Percentiles rank a stretch among this genome's conserved stretches.
Evolutionary conservation across 2,113 vertebrate species (phyloP).

Genomic region (Callithrix jacchus): DNA sequence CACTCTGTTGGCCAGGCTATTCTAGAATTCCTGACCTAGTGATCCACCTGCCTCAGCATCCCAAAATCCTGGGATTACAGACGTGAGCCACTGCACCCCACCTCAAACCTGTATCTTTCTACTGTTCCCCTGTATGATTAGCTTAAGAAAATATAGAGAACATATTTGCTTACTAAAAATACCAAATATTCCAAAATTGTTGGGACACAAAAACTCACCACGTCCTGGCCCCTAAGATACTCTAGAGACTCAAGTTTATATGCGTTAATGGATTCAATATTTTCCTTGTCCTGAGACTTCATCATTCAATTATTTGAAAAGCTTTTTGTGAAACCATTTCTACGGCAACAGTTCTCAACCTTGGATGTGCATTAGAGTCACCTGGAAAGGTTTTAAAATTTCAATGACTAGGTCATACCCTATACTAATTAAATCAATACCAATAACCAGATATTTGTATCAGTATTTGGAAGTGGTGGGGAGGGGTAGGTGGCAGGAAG

Average conservation of each 20-base stretch:
- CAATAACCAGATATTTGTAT: not conserved
- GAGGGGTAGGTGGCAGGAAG: no score
- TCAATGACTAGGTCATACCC: not conserved
- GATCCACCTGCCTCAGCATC: no score
- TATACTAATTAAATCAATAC: conserved; percentile 3
- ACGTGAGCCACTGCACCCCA: no score
- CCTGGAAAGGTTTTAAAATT: not conserved
- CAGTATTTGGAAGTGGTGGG: not conserved
- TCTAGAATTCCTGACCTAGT: no score
- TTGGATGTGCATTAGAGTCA: not conserved
- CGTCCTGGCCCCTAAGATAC: not conserved
- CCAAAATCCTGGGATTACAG: no score
- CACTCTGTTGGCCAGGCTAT: no score
- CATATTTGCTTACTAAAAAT: not conserved
- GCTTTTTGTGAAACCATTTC: not conserved
- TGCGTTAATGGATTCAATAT: not conserved
- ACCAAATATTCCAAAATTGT: not conserved
- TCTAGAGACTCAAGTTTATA: not conserved
- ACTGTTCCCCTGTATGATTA: not conserved
- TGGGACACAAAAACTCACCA: not conserved
- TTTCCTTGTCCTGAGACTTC: conserved; percentile 12
- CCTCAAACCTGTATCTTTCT: not conserved
- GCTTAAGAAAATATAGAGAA: not conserved
- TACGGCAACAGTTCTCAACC: not conserved
- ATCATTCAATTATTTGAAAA: conserved; percentile 36